These are phyloP conservation scores for Artemisiospiza belli DNA, from an alignment of 2,113 vertebrate genomes.

Conservation along the genomic window DNA sequence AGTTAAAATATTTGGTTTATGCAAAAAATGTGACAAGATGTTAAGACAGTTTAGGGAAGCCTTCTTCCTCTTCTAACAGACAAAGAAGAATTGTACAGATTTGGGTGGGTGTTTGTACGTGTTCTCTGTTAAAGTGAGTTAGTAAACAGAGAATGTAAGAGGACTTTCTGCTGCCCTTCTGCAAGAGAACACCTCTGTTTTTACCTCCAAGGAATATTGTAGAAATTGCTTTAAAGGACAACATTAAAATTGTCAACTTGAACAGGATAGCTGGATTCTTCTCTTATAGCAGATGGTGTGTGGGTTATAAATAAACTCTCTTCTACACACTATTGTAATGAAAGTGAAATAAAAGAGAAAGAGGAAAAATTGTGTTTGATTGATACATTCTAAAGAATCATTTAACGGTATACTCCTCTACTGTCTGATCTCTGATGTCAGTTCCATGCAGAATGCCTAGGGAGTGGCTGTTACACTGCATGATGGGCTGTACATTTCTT, in stretches of 20 bases:
- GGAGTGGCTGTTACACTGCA: rapidly evolving
- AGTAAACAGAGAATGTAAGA: rapidly evolving
- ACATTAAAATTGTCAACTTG: background rate
- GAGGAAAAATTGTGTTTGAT: background rate
- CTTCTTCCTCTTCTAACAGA: background rate
- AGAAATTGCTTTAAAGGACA: background rate
- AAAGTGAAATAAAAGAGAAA: background rate
- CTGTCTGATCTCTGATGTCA: background rate
- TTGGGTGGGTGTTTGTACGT: background rate
- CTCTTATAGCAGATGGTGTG: background rate
- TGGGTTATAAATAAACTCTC: background rate
- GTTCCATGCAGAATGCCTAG: background rate
- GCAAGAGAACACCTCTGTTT: background rate
- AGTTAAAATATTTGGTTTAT: background rate
- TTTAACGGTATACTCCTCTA: background rate
- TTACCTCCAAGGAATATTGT: background rate
- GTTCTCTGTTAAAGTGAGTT: background rate
- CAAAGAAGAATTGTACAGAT: background rate
- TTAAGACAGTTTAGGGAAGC: background rate
- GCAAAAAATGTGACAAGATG: background rate
- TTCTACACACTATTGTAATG: background rate
- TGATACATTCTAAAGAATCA: background rate
- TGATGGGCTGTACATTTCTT: background rate
- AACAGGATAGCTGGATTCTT: background rate
- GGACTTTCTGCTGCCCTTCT: background rate